Percentiles rank a stretch among this genome's conserved stretches.
Evolutionary conservation across 2,888 invertebrate species (phyloP).

Genomic region (Caenorhabditis macrosperma): DNA sequence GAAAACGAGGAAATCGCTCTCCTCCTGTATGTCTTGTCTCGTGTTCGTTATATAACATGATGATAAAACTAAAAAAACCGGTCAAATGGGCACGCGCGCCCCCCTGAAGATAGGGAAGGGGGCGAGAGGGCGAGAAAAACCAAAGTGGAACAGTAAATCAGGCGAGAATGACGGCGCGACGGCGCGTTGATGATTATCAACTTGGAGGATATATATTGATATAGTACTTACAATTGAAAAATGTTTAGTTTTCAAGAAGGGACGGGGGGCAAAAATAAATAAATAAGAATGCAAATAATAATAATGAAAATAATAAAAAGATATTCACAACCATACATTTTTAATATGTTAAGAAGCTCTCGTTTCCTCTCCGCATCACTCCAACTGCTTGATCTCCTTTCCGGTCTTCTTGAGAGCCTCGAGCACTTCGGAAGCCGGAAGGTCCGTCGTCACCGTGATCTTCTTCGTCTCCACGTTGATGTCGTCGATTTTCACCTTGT

Average conservation of each 20-base stretch:
- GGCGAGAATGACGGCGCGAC: background rate
- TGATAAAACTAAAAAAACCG: conserved; percentile 9
- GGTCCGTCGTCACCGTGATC: conserved; percentile 81
- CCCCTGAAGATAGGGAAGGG: background rate
- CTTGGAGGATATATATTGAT: no score
- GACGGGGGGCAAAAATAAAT: no score
- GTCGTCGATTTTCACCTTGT: conserved; percentile 79
- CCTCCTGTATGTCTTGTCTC: background rate
- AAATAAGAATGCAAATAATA: no score
- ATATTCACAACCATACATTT: conserved; percentile 34
- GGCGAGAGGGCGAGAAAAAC: background rate
- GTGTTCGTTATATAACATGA: conserved; percentile 6
- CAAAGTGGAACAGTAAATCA: background rate
- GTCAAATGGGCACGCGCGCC: background rate
- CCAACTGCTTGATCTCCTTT: conserved; percentile 76
- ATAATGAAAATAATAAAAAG: background rate
- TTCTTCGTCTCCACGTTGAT: conserved; percentile 80
- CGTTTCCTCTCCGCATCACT: conserved; percentile 31
- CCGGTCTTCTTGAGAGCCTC: conserved; percentile 82
- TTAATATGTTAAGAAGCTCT: no score
- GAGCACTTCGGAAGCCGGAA: conserved; percentile 80
- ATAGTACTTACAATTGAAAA: no score
- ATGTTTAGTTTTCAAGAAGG: background rate
- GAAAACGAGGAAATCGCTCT: background rate
- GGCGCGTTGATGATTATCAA: no score